A percentile compares a stretch with the other conserved stretches of the same genome.
These are phyloP conservation scores for Lota lota DNA, from an alignment of 2,113 vertebrate genomes.

Conservation along the genomic window DNA sequence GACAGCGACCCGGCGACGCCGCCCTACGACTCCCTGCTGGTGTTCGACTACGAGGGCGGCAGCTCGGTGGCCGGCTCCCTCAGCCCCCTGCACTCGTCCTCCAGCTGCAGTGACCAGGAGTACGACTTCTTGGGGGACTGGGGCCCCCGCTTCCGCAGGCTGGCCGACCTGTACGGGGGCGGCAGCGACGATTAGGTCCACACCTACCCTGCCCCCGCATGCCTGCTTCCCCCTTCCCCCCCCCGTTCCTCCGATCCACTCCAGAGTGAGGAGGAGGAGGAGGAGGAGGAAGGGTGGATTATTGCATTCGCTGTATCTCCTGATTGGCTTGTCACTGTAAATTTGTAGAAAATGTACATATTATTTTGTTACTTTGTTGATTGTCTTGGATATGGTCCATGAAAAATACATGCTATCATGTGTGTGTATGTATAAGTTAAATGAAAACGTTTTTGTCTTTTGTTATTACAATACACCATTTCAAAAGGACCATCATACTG, in stretches of 20 bases:
- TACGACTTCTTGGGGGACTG: conserved; percentile 98
- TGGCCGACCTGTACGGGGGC: conserved; percentile 95
- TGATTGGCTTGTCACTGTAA: conserved; percentile 89
- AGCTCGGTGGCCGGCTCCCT: conserved; percentile 94
- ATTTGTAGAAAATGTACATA: conserved; percentile 89
- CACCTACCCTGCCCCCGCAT: neutral
- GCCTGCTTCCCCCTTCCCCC: neutral
- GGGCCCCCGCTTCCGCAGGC: conserved; percentile 97
- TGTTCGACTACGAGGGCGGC: conserved; percentile 97
- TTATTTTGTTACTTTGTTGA: conserved; percentile 52
- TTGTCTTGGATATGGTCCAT: conserved; percentile 85
- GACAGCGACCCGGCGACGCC: conserved; percentile 96
- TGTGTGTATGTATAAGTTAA: conserved; percentile 98
- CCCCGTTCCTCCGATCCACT: neutral
- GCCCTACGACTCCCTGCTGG: conserved; percentile 92
- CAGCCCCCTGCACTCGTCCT: conserved; percentile 95
- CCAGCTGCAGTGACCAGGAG: conserved; percentile 94
- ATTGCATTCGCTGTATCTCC: conserved; percentile 75
- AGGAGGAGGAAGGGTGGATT: neutral
- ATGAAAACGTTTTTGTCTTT: conserved; percentile 98
- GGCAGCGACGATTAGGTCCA: conserved; percentile 79
- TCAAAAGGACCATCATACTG: no score
- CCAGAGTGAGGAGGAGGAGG: neutral
- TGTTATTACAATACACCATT: conserved; percentile 33
- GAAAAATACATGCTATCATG: conserved; percentile 84